Base-by-base conservation (phyloP, 30 jellyfish, hydroid and myxozoan species). In the Pseudorhiza aurosa region DNA sequence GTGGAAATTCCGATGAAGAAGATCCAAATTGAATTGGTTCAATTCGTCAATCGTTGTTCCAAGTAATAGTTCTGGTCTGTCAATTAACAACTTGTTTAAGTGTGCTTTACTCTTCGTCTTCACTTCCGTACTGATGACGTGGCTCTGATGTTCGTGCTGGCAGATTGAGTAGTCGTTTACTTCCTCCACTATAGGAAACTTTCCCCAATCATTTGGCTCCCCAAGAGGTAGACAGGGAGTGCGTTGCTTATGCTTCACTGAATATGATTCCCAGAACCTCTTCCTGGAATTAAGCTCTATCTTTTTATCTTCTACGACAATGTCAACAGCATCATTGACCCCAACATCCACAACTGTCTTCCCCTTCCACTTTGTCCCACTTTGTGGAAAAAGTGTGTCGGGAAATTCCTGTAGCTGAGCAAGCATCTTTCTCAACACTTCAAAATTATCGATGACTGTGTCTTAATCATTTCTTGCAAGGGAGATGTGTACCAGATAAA, bases 321-420 rank as follows among this genome's bases (percentile, higher is more conserved):
- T 62, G 37, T 64, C 84, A 46, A 80, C 12, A 0, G 71, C 72
- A 65, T 80, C 91, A 35, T 33, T 71, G 0, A 68, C 69, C 6
- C 91, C 91, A 47, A 28, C 65, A 80, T 80, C 91, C n/a, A 80
- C 91, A 15, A 65, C 84, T 12, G 78, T 26, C 4, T 80, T 68
- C 10, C 91, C 91, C 53, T 80, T 80, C 63, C 58, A 45, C 29
- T 31, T 49, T 14, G 91, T 47, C 1, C 65, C 24, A 32, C 65
- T 80, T 39, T 58, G 65, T 50, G 83, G 83, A 15, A 42, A 51
- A 64, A 62, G 72, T 8, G 49, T 21, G 8, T 31, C 65, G 19
- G 91, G 91, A 28, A 80, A 80, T 11, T 29, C 71, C 11, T 37
- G 46, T 11, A 8, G 1, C 2, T 50, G 29, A 8, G 55, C 15